Evolutionary conservation across 2,888 invertebrate genomes (phyloP).

Genomic region (Idaea dimidiata): DNA sequence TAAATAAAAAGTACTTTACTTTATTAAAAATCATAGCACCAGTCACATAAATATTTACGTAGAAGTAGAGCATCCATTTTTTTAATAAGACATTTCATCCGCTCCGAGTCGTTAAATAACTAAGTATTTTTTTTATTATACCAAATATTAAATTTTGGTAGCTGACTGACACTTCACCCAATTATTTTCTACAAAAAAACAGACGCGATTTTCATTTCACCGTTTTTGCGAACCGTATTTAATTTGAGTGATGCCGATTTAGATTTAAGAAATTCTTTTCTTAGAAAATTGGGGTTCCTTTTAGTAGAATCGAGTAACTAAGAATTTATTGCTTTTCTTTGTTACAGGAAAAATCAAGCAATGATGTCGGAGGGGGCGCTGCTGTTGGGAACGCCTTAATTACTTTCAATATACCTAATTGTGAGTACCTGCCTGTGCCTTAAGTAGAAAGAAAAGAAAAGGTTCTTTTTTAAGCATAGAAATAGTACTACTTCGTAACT

Average conservation of each 20-base stretch:
- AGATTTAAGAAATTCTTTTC: not conserved
- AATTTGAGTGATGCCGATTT: not conserved
- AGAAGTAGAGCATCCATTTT: too few relatives aligned
- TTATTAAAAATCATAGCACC: too few relatives aligned
- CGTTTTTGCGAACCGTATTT: not conserved
- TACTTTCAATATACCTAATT: not conserved
- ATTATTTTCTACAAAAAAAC: too few relatives aligned
- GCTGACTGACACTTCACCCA: not conserved
- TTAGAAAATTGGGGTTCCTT: not conserved
- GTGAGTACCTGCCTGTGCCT: not conserved
- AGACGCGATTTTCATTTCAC: not conserved
- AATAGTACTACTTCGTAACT: too few relatives aligned
- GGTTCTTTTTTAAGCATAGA: too few relatives aligned
- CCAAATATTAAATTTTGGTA: not conserved
- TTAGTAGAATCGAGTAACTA: not conserved
- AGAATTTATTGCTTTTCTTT: not conserved
- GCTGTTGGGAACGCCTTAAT: not conserved
- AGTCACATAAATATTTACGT: too few relatives aligned
- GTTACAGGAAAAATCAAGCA: not conserved
- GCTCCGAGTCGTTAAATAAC: too few relatives aligned
- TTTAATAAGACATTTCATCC: too few relatives aligned
- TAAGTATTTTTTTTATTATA: too few relatives aligned
- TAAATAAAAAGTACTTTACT: too few relatives aligned
- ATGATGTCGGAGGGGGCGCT: not conserved
- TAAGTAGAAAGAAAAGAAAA: too few relatives aligned